These are phyloP conservation scores for Dinoponera quadriceps DNA, from an alignment of 1,140 invertebrate genomes.

Conservation along the genomic window DNA sequence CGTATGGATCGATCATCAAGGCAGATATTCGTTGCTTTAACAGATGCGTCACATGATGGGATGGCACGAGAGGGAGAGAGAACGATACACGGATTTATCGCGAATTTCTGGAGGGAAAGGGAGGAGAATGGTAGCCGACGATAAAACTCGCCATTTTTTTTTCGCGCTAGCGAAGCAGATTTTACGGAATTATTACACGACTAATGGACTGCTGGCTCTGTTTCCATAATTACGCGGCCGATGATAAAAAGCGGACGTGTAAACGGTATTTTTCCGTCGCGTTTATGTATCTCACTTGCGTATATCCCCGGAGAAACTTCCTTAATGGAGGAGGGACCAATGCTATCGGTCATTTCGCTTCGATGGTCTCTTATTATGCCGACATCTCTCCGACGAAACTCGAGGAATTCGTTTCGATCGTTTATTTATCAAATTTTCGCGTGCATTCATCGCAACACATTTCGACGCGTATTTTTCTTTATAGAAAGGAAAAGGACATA, in stretches of 20 bases:
- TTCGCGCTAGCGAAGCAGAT: conserved; percentile 53
- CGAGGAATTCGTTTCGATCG: too few species aligned
- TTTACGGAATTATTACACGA: conserved; percentile 75
- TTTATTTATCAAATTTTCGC: too few species aligned
- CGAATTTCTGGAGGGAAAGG: too few species aligned
- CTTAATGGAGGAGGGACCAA: neutral
- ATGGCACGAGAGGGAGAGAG: too few species aligned
- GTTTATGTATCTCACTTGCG: conserved; percentile 32
- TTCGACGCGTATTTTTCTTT: too few species aligned
- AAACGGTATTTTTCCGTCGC: conserved; percentile 49
- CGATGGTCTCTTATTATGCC: neutral
- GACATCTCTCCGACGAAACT: too few species aligned
- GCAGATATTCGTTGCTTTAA: too few species aligned
- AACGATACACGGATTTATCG: too few species aligned
- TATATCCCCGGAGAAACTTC: conserved; percentile 32
- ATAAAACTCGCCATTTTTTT: conserved; percentile 68
- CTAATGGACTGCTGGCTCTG: conserved; percentile 70
- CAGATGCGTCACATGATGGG: too few species aligned
- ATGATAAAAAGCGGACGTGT: conserved; percentile 65
- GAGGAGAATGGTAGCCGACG: conserved; percentile 42
- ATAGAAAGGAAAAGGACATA: conserved; percentile 59
- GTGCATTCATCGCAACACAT: too few species aligned
- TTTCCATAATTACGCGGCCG: conserved; percentile 66
- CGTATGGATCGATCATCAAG: too few species aligned
- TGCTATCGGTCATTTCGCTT: neutral